Evolutionary conservation across 2,113 vertebrate species (phyloP).

Genomic region (Odontophorus gujanensis): DNA sequence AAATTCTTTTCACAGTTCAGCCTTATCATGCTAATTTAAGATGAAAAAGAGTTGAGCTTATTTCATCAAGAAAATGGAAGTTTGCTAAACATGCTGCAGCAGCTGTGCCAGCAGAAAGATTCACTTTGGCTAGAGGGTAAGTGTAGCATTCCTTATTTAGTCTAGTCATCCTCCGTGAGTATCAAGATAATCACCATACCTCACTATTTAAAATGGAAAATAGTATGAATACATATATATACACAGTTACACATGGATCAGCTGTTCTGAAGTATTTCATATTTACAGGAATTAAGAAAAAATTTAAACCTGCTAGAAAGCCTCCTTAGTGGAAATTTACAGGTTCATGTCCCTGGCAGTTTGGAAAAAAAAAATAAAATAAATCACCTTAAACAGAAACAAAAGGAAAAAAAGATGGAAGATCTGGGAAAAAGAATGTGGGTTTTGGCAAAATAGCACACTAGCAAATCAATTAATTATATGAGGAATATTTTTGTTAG

Average conservation of each 20-base stretch:
- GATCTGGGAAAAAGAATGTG: background rate
- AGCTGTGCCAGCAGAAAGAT: background rate
- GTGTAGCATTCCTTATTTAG: background rate
- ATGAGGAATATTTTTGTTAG: background rate
- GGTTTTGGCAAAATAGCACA: background rate
- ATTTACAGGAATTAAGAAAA: background rate
- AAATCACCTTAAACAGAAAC: background rate
- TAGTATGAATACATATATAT: background rate
- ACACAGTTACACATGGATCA: background rate
- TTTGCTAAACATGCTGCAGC: background rate
- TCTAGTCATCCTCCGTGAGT: background rate
- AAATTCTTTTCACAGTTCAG: background rate
- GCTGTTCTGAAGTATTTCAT: background rate
- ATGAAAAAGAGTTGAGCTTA: background rate
- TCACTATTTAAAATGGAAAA: background rate
- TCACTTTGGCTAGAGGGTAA: background rate
- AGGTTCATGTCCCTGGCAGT: background rate
- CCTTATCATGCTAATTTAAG: background rate
- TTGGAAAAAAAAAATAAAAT: background rate
- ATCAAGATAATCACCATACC: background rate
- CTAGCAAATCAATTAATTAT: background rate
- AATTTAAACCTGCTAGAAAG: background rate
- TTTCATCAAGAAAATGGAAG: background rate
- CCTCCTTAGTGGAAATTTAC: background rate
- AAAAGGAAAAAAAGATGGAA: background rate